These are phyloP conservation scores for Martes martes DNA, from an alignment of 2,113 vertebrate species.

Conservation along the genomic window DNA sequence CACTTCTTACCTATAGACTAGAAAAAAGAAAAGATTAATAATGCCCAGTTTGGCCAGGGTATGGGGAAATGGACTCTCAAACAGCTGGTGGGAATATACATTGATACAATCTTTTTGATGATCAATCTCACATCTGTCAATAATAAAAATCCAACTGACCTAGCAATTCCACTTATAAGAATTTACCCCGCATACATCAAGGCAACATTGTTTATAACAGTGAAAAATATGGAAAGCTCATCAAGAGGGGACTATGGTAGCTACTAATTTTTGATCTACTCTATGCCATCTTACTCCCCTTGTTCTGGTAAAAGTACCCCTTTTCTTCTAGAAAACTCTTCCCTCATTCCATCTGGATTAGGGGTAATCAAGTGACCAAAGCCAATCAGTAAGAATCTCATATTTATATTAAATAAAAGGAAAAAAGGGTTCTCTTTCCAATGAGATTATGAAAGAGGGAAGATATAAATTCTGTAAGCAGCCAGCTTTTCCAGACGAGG, in stretches of 20 bases:
- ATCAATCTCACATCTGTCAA: background rate
- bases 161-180: background rate
- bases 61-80: background rate
- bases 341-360: background rate
- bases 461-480: background rate
- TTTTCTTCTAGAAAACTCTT: background rate
- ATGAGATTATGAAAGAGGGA: background rate
- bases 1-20: background rate
- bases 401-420: background rate
- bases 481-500: background rate
- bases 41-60: background rate
- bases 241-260: background rate
- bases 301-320: background rate
- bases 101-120: background rate
- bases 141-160: background rate
- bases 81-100: background rate
- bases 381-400: background rate
- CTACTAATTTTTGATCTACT: background rate
- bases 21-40: conserved; percentile 1
- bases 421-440: background rate
- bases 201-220: background rate
- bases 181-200: background rate
- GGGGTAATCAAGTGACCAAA: background rate
- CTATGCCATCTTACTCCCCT: background rate
- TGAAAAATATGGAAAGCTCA: background rate